Evolutionary conservation across 2,888 invertebrate species (phyloP), one percentile per base, ranked within the genome.

Genomic region (Nephrotoma appendiculata): DNA sequence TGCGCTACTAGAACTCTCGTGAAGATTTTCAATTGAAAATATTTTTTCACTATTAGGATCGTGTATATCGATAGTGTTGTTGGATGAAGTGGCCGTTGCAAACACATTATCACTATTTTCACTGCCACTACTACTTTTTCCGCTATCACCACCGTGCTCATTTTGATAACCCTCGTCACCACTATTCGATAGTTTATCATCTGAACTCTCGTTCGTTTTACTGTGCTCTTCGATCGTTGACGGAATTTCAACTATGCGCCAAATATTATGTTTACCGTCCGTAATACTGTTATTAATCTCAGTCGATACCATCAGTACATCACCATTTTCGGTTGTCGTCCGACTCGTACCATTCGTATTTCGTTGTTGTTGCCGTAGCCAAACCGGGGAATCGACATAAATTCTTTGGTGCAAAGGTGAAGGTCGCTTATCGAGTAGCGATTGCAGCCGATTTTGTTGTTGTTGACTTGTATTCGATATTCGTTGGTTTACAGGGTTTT

Each of bases 341-440:
- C 89, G 89, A 15, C 89, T 88, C 87, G 90, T 90, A 11, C 71
- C 71, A 71, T 71, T 31, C 7, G 71, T 31, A 31, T 71, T 71
- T 71, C 71, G 71, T 87, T 91, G 91, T 87, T 91, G 91, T 89
- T 94, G 93, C 0, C 94, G 92, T 86, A 94, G 89, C 94, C 94
- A 94, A 31, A 94, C 92, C 0, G 94, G 94, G 3, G 94, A 94
- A 89, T 94, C 91, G 88, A 92, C 92, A 89, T 94, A 94, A 71
- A 94, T 90, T 88, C 92, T 92, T 41, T 94, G 93, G 88, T 94
- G 91, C 87, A 91, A 88, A 15, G 90, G 90, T 19, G 89, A 89
- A 88, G 94, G 93, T 88, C 93, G 92, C 87, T 92, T 91, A 87
- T 93, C 92, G 89, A 94, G 93, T 88, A 94, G 90, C 1, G 94